Conservation (phyloP, 2,888 invertebrate genomes). For the Cheilosia urbana region DNA sequence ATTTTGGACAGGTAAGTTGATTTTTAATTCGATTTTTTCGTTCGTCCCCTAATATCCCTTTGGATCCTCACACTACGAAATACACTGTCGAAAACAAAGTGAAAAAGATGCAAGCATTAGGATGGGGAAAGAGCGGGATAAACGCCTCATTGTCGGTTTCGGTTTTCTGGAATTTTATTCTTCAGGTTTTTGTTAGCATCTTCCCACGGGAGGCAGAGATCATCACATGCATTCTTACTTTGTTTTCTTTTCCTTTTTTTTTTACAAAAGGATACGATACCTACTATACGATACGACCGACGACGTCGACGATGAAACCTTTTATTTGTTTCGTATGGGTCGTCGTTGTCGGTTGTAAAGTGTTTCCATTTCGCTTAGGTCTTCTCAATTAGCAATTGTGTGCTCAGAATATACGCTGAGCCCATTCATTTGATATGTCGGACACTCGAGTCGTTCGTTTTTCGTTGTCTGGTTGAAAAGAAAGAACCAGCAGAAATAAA, state of each 20-base stretch:
- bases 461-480: not conserved
- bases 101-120: slow-evolving; percentile 4
- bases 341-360: slow-evolving; percentile 27
- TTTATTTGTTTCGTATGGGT: slow-evolving; percentile 23
- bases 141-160: slow-evolving; percentile 13
- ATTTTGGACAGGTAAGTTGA: slow-evolving; percentile 95
- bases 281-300: not conserved
- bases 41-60: not conserved
- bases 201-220: slow-evolving; percentile 38
- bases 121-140: slow-evolving; percentile 6
- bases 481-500: not conserved
- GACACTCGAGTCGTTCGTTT: slow-evolving; percentile 19
- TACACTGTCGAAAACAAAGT: slow-evolving; percentile 4
- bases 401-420: not conserved
- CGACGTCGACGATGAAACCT: slow-evolving; percentile 18
- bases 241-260: slow-evolving; percentile 4
- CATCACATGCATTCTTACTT: slow-evolving; percentile 13
- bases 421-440: slow-evolving; percentile 18
- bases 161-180: slow-evolving; percentile 33
- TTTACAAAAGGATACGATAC: slow-evolving; percentile 22
- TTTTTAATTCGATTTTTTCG: slow-evolving; percentile 6
- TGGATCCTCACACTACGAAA: not conserved
- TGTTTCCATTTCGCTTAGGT: slow-evolving; percentile 52
- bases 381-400: slow-evolving; percentile 57
- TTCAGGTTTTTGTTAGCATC: slow-evolving; percentile 17